phyloP scores from a whole-genome alignment of 2,888 invertebrate genomes.

The Xanthia togata region DNA sequence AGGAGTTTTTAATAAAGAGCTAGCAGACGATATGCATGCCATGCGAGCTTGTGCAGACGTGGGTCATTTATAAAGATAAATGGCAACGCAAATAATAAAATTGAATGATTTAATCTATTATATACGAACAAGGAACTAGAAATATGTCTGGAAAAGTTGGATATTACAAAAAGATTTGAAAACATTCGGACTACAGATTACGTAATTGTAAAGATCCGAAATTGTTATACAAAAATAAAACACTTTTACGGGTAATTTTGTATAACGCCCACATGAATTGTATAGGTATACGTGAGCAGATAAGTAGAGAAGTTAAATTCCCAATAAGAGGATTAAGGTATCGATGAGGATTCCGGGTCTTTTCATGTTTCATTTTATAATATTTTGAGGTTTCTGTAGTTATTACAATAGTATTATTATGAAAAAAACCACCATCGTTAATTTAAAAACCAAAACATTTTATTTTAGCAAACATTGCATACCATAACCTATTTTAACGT shows the following conservation, averaged over 20 bases:
- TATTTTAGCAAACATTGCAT: background rate
- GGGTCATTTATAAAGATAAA: conserved; percentile 36
- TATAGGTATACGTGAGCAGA: background rate
- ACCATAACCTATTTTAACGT: background rate
- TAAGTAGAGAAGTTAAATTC: background rate
- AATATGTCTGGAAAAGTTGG: background rate
- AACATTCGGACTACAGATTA: background rate
- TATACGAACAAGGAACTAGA: background rate
- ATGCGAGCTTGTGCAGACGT: conserved; percentile 30
- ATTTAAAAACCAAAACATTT: background rate
- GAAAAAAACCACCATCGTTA: background rate
- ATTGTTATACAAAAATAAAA: background rate
- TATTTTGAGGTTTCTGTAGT: background rate
- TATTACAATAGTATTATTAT: background rate
- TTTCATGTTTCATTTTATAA: background rate
- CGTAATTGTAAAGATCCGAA: background rate
- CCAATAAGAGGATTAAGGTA: background rate
- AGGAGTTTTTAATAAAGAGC: conserved; percentile 60
- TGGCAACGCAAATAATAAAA: conserved; percentile 28
- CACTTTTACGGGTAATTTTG: background rate
- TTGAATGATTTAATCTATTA: conserved; percentile 9
- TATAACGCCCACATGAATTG: background rate
- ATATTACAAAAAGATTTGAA: no score
- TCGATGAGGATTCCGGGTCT: background rate
- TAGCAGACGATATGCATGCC: conserved; percentile 57